Base-by-base conservation (phyloP, 2,113 vertebrate genomes). In the Dryoscopus gambensis region DNA sequence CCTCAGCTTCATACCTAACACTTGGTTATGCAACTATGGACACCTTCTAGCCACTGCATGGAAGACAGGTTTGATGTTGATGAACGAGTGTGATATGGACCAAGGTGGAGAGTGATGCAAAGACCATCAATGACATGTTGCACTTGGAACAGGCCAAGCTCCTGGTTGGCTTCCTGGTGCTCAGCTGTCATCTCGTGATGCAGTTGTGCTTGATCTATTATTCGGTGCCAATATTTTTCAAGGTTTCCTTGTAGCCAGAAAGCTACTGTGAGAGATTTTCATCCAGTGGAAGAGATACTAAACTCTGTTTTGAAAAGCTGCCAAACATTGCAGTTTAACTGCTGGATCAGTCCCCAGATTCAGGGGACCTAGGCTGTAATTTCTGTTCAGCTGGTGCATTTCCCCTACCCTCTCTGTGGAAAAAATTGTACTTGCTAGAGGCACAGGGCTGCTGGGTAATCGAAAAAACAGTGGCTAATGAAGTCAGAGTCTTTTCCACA, bases 111-210 rank as follows among this genome's bases (percentile, higher is more conserved):
- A 47, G 21, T 20, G 37, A 53, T 39, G 35, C 46, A 57, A 64
- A 82, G 37, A 37, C 13, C 33, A 16, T 21, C 12, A 17, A 16
- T 42, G 37, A 11, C 4, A 2, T 11, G 28, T 25, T 60, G 17
- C 24, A 18, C 13, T 40, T 50, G 44, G 16, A 87, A 33, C n/a
- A 57, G 31, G 28, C 12, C 69, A 76, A 16, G n/a, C 19, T 76
- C 5, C 47, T 47, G 31, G 1, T 2, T 76, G 25, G 5, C 12
- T 68, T 77, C 19, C 31, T 69, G 27, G 28, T 56, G 40, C 24
- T 93, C 37, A 44, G 3, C 23, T 2, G 0, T 42, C 64, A 40
- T 15, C n/a, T 19, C 0, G 1, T 4, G 13, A 47, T 60, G 37
- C 27, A 56, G 12, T 11, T 77, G 9, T 80, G 8, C 23, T 79